Conservation (phyloP, 2,797 vertebrate species). For the Pelodytes ibericus region DNA sequence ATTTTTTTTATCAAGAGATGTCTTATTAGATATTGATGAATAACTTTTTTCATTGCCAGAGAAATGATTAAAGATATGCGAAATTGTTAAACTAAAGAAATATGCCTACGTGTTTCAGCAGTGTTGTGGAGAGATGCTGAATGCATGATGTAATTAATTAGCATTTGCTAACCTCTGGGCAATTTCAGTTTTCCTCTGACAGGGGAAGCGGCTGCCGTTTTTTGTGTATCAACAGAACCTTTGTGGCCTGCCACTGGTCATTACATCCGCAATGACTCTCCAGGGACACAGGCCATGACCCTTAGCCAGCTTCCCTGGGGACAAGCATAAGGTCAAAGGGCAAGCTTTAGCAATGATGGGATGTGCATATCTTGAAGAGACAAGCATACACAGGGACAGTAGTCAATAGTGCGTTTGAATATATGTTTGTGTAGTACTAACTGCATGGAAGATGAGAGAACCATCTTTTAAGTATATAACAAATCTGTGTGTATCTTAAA, state of each 20-base stretch:
- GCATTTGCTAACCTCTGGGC: constrained; percentile 32
- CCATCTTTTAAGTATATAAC: too few relatives aligned
- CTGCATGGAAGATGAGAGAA: not conserved
- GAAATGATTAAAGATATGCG: not conserved
- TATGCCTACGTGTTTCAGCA: constrained; percentile 13
- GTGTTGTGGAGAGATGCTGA: constrained; percentile 17
- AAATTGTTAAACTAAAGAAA: not conserved
- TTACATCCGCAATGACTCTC: constrained; percentile 55
- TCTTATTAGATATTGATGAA: too few relatives aligned
- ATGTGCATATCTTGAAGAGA: constrained; percentile 25
- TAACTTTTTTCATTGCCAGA: not conserved
- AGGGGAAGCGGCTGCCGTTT: constrained; percentile 44
- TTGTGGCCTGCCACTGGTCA: constrained; percentile 56
- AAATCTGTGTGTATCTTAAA: too few relatives aligned
- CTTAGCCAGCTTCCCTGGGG: constrained; percentile 34
- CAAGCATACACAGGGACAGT: constrained; percentile 6
- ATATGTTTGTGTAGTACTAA: not conserved
- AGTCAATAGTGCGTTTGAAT: not conserved
- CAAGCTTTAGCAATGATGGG: constrained; percentile 32
- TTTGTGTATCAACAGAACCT: constrained; percentile 54
- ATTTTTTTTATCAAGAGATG: too few relatives aligned
- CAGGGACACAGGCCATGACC: constrained; percentile 53
- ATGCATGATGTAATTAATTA: constrained; percentile 54
- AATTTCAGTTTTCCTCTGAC: constrained; percentile 37
- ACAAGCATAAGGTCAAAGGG: constrained; percentile 40